Conservation (phyloP, 1,140 invertebrate species). For the Macrobrachium rosenbergii region DNA sequence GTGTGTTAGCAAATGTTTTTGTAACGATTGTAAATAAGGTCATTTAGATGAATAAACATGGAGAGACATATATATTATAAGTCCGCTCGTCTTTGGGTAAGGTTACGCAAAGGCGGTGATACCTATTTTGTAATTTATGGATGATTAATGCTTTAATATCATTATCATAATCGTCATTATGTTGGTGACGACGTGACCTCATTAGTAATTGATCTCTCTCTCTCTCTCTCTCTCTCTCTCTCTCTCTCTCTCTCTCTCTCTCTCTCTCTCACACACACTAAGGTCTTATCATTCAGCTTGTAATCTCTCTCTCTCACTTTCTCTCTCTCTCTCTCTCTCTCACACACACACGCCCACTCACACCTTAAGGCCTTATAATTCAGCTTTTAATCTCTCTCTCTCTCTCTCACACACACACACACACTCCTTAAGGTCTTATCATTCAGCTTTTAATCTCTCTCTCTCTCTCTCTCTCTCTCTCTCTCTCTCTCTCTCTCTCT, state of each 20-base stretch:
- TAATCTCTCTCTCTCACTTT: constrained; percentile 10
- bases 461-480: constrained; percentile 16
- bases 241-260: constrained; percentile 20
- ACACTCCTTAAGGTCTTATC: neutral
- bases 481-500: too few species aligned
- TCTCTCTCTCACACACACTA: neutral
- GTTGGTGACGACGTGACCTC: neutral
- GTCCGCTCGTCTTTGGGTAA: too few species aligned
- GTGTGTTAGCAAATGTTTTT: too few species aligned
- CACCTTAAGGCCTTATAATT: too few species aligned
- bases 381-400: too few species aligned
- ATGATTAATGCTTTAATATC: too few species aligned
- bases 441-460: constrained; percentile 4
- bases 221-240: constrained; percentile 20
- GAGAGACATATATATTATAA: too few species aligned
- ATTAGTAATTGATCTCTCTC: neutral
- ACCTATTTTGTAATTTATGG: too few species aligned
- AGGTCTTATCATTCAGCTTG: neutral
- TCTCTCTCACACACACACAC: neutral
- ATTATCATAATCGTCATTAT: too few species aligned
- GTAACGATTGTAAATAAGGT: too few species aligned
- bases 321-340: constrained; percentile 9
- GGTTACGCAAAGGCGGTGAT: too few species aligned
- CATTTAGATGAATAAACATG: too few species aligned
- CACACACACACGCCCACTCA: neutral